These are phyloP conservation scores for Tauraco erythrolophus DNA, from an alignment of 2,113 vertebrate genomes.

Conservation along the genomic window DNA sequence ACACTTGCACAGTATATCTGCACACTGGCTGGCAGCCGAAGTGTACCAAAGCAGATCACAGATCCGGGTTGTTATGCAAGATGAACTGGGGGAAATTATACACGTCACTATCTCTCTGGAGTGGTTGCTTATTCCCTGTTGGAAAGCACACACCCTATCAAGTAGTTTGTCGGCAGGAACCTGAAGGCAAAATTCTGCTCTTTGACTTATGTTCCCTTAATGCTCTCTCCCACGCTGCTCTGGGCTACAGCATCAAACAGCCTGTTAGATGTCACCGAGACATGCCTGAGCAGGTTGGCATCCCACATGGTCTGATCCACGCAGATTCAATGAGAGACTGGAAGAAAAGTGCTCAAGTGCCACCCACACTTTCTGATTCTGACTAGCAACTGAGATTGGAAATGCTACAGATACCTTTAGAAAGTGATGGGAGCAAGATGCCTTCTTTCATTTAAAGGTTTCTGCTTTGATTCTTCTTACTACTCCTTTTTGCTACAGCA, in stretches of 20 bases:
- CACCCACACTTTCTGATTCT: slow-evolving; percentile 51
- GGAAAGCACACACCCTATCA: neutral
- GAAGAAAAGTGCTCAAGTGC: slow-evolving; percentile 44
- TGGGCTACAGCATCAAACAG: slow-evolving; percentile 37
- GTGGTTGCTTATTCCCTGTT: neutral
- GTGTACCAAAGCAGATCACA: neutral
- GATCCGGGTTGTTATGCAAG: neutral
- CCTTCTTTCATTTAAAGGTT: slow-evolving; percentile 44
- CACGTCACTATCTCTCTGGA: neutral
- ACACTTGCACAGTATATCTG: neutral
- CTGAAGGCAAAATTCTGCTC: slow-evolving; percentile 34
- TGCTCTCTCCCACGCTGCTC: slow-evolving; percentile 44
- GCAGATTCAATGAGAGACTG: slow-evolving; percentile 47
- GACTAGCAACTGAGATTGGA: slow-evolving; percentile 41
- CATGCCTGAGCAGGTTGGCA: slow-evolving; percentile 59
- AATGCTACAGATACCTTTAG: slow-evolving; percentile 20
- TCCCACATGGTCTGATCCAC: slow-evolving; percentile 51
- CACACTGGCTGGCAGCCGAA: neutral
- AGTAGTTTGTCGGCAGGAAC: slow-evolving; percentile 28
- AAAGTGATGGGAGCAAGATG: slow-evolving; percentile 56
- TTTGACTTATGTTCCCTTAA: slow-evolving; percentile 43
- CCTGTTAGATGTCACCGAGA: slow-evolving; percentile 44
- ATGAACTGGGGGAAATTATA: neutral
- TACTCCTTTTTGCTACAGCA: neutral
- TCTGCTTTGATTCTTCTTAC: slow-evolving; percentile 8